Evolutionary conservation across 1,140 invertebrate genomes (phyloP), one percentile per base, ranked within the genome.

Genomic region (Drosophila takahashii): DNA sequence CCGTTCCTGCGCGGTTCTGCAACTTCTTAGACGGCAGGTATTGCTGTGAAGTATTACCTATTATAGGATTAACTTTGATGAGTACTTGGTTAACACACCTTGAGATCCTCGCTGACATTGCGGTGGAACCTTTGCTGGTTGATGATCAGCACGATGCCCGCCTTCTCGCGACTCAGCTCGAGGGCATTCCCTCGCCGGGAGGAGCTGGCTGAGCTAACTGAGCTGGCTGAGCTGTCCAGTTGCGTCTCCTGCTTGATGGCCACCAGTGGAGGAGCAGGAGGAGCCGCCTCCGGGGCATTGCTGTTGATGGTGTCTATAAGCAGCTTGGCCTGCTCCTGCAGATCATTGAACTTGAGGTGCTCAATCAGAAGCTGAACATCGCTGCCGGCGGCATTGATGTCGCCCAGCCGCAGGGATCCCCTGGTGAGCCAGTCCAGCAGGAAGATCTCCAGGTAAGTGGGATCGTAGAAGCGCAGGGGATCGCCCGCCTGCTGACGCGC

Each of bases 91-190:
- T 11, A n/a, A 37, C 0, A 22, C 50, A 89, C 84, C 16, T 16
- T 29, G 0, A 72, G 11, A 26, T 70, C 52, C 1, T 56, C 44
- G 36, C 9, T 41, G 13, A 70, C 81, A 11, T 90, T 3, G 11
- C 45, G 48, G 65, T 90, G 70, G 34, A 92, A 92, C 3, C n/a
- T 16, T 11, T 66, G 60, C 39, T 92, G 91, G 66, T 91, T 92
- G 15, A 92, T 90, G 2, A 92, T 92, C 4, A 92, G 37, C 9
- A 84, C 29, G 41, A 81, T 81, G 18, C 91, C 91, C 0, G 91
- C 91, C 4, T 67, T 56, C 4, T 81, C 42, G 0, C 44, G 62
- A 0, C 50, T 65, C 16, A 92, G 47, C 15, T 73, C 47, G 34
- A 90, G 41, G 4, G 45, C 67, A 42, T 69, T 59, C 0, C 0